Conservation (phyloP, 2,888 invertebrate species). For the Adineta ricciae region DNA sequence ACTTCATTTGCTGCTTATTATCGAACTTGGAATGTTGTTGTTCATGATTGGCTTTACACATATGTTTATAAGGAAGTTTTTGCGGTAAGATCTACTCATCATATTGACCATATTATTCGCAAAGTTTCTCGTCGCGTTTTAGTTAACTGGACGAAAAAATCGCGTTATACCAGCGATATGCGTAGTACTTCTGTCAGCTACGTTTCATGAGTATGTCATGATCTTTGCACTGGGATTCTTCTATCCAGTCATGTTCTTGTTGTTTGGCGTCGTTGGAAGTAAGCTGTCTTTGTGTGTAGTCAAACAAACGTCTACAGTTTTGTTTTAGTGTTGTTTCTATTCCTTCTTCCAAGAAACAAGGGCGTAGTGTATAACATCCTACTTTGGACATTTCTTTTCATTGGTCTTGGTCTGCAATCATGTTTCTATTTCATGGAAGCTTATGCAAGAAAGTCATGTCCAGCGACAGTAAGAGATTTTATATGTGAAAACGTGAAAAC, state of each 20-base stretch:
- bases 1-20: conserved; percentile 71
- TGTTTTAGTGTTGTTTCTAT: conserved; percentile 51
- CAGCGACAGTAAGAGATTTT: background rate
- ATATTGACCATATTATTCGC: too few species aligned
- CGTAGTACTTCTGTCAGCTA: conserved; percentile 70
- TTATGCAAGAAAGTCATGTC: conserved; percentile 67
- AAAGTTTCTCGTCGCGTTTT: too few species aligned
- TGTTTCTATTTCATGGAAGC: conserved; percentile 75
- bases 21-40: conserved; percentile 87
- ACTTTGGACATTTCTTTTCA: conserved; percentile 68
- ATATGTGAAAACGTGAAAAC: background rate
- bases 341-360: conserved; percentile 49
- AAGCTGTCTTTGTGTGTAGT: conserved; percentile 38
- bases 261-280: conserved; percentile 64
- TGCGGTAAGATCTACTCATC: conserved; percentile 37
- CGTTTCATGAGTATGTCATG: conserved; percentile 77
- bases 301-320: conserved; percentile 33
- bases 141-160: conserved; percentile 33
- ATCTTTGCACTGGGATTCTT: conserved; percentile 70
- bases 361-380: conserved; percentile 51
- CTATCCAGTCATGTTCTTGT: conserved; percentile 70
- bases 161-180: conserved; percentile 54
- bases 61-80: conserved; percentile 69
- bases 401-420: conserved; percentile 67
- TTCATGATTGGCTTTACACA: conserved; percentile 82